A percentile compares a stretch with the other conserved stretches of the same genome.
Conservation (phyloP, 2,113 vertebrate species). For the Artemisiospiza belli region DNA sequence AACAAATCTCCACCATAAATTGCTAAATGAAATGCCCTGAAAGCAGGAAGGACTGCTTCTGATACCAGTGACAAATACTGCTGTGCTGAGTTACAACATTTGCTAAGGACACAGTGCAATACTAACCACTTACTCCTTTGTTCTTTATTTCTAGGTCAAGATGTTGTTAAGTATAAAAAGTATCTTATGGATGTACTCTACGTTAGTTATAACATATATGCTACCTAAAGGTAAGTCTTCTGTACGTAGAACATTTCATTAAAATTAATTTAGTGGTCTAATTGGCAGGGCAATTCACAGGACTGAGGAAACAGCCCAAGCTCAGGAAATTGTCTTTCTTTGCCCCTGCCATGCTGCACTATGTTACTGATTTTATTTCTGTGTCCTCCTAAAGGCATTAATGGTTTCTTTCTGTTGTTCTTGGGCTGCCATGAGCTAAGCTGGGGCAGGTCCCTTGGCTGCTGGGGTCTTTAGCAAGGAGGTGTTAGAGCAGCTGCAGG, state of each 20-base stretch:
- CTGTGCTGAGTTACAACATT: neutral
- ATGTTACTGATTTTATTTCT: neutral
- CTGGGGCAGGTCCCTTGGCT: neutral
- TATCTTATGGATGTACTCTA: conserved; percentile 88
- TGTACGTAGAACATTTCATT: neutral
- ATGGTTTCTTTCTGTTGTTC: neutral
- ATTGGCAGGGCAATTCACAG: neutral
- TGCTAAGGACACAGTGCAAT: neutral
- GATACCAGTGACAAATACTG: neutral
- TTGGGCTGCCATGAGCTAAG: neutral
- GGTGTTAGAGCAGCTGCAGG: neutral
- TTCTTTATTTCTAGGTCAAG: conserved; percentile 78
- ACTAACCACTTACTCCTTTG: conserved; percentile 23
- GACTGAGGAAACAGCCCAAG: neutral
- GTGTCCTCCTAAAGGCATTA: neutral
- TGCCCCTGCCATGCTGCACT: neutral
- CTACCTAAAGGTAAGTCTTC: conserved; percentile 77
- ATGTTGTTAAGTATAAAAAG: conserved; percentile 90
- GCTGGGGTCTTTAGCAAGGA: neutral
- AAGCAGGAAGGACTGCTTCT: neutral
- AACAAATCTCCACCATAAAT: neutral
- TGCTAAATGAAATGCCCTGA: neutral
- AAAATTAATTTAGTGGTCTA: neutral
- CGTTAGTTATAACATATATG: conserved; percentile 74
- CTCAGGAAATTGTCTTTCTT: neutral